Evolutionary conservation across 2,113 vertebrate species (phyloP).

Genomic region (Sylvietta virens): DNA sequence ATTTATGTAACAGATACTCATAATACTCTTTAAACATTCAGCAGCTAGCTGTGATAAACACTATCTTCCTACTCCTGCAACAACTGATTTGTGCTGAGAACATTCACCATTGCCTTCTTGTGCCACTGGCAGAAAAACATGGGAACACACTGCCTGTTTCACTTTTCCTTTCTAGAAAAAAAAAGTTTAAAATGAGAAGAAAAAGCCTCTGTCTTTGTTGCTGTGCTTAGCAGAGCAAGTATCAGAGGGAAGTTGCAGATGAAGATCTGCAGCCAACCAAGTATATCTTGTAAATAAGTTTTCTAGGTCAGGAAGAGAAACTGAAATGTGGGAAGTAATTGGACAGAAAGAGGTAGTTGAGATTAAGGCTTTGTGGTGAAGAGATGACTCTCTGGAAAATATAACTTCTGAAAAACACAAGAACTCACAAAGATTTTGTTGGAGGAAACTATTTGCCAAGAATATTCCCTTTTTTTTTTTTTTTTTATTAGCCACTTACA

Average conservation of each 20-base stretch:
- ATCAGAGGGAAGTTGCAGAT: not conserved
- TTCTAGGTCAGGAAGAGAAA: conserved; percentile 9
- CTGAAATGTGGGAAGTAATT: not conserved
- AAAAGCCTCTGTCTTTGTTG: not conserved
- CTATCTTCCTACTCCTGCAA: not conserved
- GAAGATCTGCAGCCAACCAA: not conserved
- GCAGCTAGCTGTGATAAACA: conserved; percentile 11
- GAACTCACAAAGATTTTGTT: not conserved
- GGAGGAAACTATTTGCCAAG: not conserved
- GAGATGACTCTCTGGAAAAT: not conserved
- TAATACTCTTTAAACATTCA: not conserved
- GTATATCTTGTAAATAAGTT: not conserved
- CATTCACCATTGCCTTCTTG: not conserved
- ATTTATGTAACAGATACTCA: not conserved
- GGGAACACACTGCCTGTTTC: not conserved
- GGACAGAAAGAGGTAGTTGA: not conserved
- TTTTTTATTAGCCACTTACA: not conserved
- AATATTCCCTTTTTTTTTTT: not conserved
- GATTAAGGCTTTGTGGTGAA: not conserved
- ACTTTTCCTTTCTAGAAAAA: not conserved
- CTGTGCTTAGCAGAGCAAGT: not conserved
- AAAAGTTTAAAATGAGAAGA: not conserved
- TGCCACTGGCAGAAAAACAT: not conserved
- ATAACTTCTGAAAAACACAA: not conserved
- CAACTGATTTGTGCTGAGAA: not conserved